Evolutionary conservation across 92 coral and sea anemone genomes (phyloP).

Genomic region (Epizoanthus stellaris): DNA sequence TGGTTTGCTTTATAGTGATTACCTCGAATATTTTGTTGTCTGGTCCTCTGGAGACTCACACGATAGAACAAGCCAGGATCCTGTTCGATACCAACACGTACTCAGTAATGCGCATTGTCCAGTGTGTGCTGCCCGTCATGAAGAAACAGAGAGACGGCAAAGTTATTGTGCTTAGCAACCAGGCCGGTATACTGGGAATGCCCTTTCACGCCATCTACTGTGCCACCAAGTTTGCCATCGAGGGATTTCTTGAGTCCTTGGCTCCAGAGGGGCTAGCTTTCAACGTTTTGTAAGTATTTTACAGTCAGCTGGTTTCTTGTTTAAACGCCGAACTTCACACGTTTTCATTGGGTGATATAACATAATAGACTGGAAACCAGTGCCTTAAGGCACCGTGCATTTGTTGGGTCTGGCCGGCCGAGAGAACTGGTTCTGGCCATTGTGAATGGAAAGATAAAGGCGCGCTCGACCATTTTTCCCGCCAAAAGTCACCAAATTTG

Average conservation of each 20-base stretch:
- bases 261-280: slow-evolving; percentile 97
- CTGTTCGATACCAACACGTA: slow-evolving; percentile 92
- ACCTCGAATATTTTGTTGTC: slow-evolving; percentile 90
- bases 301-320: no score
- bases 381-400: no score
- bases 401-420: no score
- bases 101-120: slow-evolving; percentile 80
- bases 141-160: slow-evolving; percentile 95
- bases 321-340: no score
- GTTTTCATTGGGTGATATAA: no score
- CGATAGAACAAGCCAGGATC: slow-evolving; percentile 87
- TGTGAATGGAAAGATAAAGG: no score
- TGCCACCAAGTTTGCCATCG: slow-evolving; percentile 96
- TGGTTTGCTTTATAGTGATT: slow-evolving; percentile 64
- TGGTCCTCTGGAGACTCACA: slow-evolving; percentile 94
- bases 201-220: slow-evolving; percentile 96
- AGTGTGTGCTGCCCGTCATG: slow-evolving; percentile 82
- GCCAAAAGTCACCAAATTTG: no score
- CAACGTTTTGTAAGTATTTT: slow-evolving; percentile 86
- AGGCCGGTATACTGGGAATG: slow-evolving; percentile 92
- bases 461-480: no score
- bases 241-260: slow-evolving; percentile 91
- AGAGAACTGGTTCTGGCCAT: no score
- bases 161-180: slow-evolving; percentile 84
- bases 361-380: no score